phyloP scores from a whole-genome alignment of 2,113 vertebrate species.

The Labeo catla region DNA sequence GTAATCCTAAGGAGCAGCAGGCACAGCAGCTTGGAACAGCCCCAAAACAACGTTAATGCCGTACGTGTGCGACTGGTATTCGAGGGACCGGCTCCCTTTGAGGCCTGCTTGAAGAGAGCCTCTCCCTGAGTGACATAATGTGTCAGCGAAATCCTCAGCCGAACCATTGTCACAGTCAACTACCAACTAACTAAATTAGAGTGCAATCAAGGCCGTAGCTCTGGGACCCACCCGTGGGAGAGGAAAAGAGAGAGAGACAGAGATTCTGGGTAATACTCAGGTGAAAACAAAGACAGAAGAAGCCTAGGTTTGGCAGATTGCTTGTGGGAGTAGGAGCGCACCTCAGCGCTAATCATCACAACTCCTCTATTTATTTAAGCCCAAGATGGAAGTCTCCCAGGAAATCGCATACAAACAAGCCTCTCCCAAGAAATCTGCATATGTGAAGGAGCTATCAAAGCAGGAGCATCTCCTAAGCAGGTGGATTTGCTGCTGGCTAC shows the following conservation, averaged over 20 bases:
- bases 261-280: conserved; percentile 10
- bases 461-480: conserved; percentile 70
- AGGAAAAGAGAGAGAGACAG: not conserved
- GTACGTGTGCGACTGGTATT: conserved; percentile 50
- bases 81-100: conserved; percentile 55
- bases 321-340: conserved; percentile 63
- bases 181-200: conserved; percentile 38
- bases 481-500: conserved; percentile 53
- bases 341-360: conserved; percentile 76
- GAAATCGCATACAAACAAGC: conserved; percentile 78
- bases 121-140: conserved; percentile 46
- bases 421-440: conserved; percentile 71
- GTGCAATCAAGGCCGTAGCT: conserved; percentile 16
- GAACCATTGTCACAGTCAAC: conserved; percentile 31
- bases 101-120: conserved; percentile 52
- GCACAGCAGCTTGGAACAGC: conserved; percentile 54
- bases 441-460: conserved; percentile 78
- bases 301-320: conserved; percentile 46
- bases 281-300: conserved; percentile 44
- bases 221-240: conserved; percentile 24
- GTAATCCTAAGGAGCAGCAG: conserved; percentile 60
- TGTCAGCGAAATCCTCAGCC: conserved; percentile 49
- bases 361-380: conserved; percentile 72
- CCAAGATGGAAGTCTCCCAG: conserved; percentile 78
- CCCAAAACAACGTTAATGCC: conserved; percentile 45